A percentile compares a stretch with the other conserved stretches of the same genome.
Conservation (phyloP, 1,140 invertebrate genomes). For the Sesamia nonagrioides region DNA sequence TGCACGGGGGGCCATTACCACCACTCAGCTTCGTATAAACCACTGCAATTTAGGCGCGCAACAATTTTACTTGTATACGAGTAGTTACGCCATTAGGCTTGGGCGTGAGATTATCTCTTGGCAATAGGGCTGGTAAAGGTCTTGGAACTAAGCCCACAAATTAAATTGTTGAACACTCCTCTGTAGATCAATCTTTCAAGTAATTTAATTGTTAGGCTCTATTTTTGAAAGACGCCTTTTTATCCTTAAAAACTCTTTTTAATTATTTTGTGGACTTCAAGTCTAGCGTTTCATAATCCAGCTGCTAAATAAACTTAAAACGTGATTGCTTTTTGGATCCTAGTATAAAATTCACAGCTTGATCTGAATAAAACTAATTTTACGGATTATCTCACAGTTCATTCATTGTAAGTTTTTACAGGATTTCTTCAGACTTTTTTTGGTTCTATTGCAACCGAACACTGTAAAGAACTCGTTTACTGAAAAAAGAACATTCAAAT, state of each 20-base stretch:
- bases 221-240: not conserved
- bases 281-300: too few relatives aligned
- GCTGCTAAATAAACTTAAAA: not conserved
- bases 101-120: conserved; percentile 71
- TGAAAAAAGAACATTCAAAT: not conserved
- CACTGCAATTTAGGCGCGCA: conserved; percentile 64
- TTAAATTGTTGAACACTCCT: conserved; percentile 44
- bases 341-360: not conserved
- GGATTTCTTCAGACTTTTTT: not conserved
- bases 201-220: not conserved
- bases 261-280: not conserved
- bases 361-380: conserved; percentile 35
- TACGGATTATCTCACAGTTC: conserved; percentile 34
- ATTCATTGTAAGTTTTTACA: conserved; percentile 27
- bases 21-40: conserved; percentile 59
- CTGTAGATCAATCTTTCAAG: not conserved
- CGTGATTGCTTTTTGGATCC: not conserved
- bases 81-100: conserved; percentile 66
- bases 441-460: not conserved
- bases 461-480: not conserved
- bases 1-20: conserved; percentile 57
- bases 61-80: conserved; percentile 64
- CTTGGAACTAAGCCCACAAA: not conserved
- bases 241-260: not conserved
- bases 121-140: conserved; percentile 28